phyloP scores from a whole-genome alignment of 1,140 invertebrate genomes.

The Helicoverpa zea region DNA sequence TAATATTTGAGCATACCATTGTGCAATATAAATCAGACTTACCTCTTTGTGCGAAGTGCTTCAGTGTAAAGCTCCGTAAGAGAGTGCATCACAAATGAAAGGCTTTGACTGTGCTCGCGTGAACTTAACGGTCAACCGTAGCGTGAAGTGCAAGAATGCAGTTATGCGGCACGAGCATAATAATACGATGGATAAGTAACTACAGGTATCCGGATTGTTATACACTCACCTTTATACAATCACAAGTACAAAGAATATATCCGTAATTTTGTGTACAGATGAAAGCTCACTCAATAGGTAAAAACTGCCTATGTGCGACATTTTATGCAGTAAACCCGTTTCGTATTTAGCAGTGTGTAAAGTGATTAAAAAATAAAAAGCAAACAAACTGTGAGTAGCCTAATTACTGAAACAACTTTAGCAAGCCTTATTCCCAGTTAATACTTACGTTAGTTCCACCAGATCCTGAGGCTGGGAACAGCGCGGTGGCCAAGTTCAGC shows the following conservation, averaged over 20 bases:
- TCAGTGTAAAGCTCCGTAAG: slow-evolving; percentile 17
- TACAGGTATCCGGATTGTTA: neutral
- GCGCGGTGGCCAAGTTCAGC: slow-evolving; percentile 64
- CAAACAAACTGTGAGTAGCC: too few species aligned
- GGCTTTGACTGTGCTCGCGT: slow-evolving; percentile 1
- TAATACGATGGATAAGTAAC: slow-evolving; percentile 14
- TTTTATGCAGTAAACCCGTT: too few species aligned
- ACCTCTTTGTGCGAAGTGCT: neutral
- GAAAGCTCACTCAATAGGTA: too few species aligned
- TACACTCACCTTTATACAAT: too few species aligned
- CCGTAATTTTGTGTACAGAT: too few species aligned
- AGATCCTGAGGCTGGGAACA: slow-evolving; percentile 69
- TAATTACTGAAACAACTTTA: too few species aligned
- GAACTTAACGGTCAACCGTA: neutral
- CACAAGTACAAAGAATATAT: too few species aligned
- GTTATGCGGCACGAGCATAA: neutral
- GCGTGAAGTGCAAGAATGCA: neutral
- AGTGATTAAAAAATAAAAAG: too few species aligned
- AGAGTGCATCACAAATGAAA: slow-evolving; percentile 7
- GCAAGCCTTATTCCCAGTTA: too few species aligned
- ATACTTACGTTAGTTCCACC: slow-evolving; percentile 63
- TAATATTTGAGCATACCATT: neutral
- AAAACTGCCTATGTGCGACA: too few species aligned
- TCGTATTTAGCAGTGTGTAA: too few species aligned
- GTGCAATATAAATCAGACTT: slow-evolving; percentile 2